A percentile compares a stretch with the other conserved stretches of the same genome.
Evolutionary conservation across 2,113 vertebrate genomes (phyloP).

Genomic region (Semicossyphus pulcher): DNA sequence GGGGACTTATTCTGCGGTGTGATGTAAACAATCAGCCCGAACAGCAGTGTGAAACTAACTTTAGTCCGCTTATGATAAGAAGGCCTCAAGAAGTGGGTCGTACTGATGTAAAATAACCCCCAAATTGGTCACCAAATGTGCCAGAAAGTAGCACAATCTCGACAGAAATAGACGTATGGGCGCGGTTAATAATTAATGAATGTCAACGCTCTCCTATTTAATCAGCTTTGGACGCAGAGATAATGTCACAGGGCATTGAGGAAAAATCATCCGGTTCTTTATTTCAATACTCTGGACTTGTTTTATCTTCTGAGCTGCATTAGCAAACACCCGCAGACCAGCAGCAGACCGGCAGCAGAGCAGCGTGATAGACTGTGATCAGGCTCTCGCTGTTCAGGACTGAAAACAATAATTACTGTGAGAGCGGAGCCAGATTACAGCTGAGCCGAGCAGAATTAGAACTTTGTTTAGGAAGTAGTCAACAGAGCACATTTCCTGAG

Average conservation of each 20-base stretch:
- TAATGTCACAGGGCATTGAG: conserved; percentile 20
- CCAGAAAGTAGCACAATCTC: conserved; percentile 48
- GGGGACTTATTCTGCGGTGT: conserved; percentile 20
- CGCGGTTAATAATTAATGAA: conserved; percentile 43
- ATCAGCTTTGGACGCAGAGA: conserved; percentile 32
- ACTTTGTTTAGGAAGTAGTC: conserved; percentile 17
- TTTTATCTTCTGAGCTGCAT: conserved; percentile 44
- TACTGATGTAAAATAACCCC: conserved; percentile 42
- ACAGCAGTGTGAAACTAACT: conserved; percentile 15
- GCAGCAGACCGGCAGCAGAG: conserved; percentile 44
- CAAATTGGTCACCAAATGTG: conserved; percentile 33
- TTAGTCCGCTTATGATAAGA: conserved; percentile 30
- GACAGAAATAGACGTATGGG: conserved; percentile 48
- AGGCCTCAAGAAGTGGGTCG: conserved; percentile 34
- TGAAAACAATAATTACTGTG: conserved; percentile 66
- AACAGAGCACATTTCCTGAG: conserved; percentile 13
- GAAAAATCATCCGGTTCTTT: conserved; percentile 31
- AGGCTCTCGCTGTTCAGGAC: conserved; percentile 26
- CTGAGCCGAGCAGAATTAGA: conserved; percentile 19
- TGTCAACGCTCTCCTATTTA: conserved; percentile 21
- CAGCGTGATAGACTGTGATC: conserved; percentile 50
- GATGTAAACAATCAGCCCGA: conserved; percentile 24
- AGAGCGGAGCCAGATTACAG: conserved; percentile 29
- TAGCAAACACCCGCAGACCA: conserved; percentile 28
- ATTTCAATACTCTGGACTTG: conserved; percentile 16